A percentile compares a stretch with the other conserved stretches of the same genome.
Conservation (phyloP, 1,140 invertebrate species). For the Drosophila fuyamai region DNA sequence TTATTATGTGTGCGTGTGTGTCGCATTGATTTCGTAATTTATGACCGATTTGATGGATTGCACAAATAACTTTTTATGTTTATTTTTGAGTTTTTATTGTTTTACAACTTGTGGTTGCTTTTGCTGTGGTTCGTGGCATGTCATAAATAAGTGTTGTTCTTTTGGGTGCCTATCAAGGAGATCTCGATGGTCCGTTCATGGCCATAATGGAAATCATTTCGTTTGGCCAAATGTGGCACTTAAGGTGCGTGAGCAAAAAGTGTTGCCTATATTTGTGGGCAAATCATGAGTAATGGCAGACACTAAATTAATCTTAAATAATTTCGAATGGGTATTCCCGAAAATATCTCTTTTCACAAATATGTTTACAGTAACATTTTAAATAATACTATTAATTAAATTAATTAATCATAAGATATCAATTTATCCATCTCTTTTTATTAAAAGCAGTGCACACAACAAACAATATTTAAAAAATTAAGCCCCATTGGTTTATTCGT, state of each 20-base stretch:
- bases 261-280: slow-evolving; percentile 30
- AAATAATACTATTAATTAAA: slow-evolving; percentile 3
- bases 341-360: no score
- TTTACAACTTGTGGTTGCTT: slow-evolving; percentile 36
- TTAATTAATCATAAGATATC: slow-evolving; percentile 5
- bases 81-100: slow-evolving; percentile 57
- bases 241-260: slow-evolving; percentile 5
- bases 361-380: not conserved
- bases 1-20: slow-evolving; percentile 41
- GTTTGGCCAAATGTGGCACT: slow-evolving; percentile 11
- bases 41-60: slow-evolving; percentile 70
- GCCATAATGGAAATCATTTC: slow-evolving; percentile 16
- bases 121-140: slow-evolving; percentile 11
- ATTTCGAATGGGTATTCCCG: no score
- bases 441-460: not conserved
- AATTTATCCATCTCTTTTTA: not conserved
- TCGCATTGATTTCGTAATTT: slow-evolving; percentile 71
- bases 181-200: not conserved
- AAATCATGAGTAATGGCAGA: not conserved
- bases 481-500: not conserved
- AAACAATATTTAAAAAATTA: slow-evolving; percentile 15
- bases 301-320: not conserved
- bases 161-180: slow-evolving; percentile 6
- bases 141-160: slow-evolving; percentile 11
- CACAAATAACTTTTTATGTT: slow-evolving; percentile 63